phyloP scores from a whole-genome alignment of 2,113 vertebrate species.

The Turdus rufiventris region DNA sequence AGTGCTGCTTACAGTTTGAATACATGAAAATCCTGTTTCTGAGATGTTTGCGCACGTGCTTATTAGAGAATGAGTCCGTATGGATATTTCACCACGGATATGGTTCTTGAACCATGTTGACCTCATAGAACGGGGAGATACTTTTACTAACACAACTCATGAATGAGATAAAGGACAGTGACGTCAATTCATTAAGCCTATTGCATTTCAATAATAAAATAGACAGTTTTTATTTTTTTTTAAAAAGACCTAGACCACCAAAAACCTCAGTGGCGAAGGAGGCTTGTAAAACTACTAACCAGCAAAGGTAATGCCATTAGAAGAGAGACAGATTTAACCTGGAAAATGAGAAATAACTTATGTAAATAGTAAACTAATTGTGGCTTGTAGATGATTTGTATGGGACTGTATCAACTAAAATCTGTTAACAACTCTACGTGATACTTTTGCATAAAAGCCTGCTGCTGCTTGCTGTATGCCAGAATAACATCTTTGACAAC shows the following conservation, averaged over 20 bases:
- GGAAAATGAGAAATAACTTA: constrained; percentile 72
- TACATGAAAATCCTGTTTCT: constrained; percentile 94
- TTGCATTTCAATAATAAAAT: constrained; percentile 84
- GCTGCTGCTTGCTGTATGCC: constrained; percentile 87
- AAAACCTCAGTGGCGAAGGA: constrained; percentile 72
- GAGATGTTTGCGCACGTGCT: constrained; percentile 95
- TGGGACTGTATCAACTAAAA: constrained; percentile 85
- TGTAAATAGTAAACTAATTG: constrained; percentile 98
- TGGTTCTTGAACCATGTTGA: constrained; percentile 82
- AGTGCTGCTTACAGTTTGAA: constrained; percentile 97
- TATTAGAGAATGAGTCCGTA: constrained; percentile 86
- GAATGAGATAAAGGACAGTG: constrained; percentile 79
- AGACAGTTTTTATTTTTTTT: constrained; percentile 53
- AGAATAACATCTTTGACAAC: constrained; percentile 81
- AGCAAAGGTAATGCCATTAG: constrained; percentile 75
- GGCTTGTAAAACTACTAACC: constrained; percentile 93
- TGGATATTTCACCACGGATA: constrained; percentile 86
- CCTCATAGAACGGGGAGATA: constrained; percentile 81
- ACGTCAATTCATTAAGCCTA: constrained; percentile 82
- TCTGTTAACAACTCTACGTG: constrained; percentile 81
- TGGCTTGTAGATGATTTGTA: constrained; percentile 92
- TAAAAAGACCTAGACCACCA: constrained; percentile 39
- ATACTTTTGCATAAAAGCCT: constrained; percentile 89
- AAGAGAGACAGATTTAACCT: constrained; percentile 75
- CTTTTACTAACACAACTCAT: constrained; percentile 88